Evolutionary conservation across 2,113 vertebrate genomes (phyloP).

Genomic region (Megaceryle torquata): DNA sequence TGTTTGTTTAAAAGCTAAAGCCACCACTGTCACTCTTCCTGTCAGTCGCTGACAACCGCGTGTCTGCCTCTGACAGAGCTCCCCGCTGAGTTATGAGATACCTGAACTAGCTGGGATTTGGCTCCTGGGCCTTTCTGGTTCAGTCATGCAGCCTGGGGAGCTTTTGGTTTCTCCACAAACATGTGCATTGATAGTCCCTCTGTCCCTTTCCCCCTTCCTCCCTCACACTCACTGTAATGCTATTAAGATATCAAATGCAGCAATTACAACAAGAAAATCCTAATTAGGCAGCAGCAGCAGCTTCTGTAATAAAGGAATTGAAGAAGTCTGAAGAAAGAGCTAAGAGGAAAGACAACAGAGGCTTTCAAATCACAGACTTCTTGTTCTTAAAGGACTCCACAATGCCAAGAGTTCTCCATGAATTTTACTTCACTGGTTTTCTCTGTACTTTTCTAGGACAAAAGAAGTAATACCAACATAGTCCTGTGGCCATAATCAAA

Average conservation of each 20-base stretch:
- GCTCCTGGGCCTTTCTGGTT: background rate
- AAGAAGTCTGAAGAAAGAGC: constrained; percentile 60
- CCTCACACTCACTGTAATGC: background rate
- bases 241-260: constrained; percentile 77
- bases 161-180: background rate
- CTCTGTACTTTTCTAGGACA: constrained; percentile 46
- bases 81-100: background rate
- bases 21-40: background rate
- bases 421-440: constrained; percentile 21
- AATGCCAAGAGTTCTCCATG: background rate
- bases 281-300: constrained; percentile 72
- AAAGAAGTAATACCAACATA: constrained; percentile 42
- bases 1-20: background rate
- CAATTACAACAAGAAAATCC: constrained; percentile 72
- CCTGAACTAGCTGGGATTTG: background rate
- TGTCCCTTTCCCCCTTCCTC: constrained; percentile 50
- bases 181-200: constrained; percentile 33
- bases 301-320: constrained; percentile 56
- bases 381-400: constrained; percentile 61
- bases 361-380: constrained; percentile 39
- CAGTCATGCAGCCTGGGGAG: background rate
- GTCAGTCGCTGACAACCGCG: background rate
- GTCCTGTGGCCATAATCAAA: constrained; percentile 73
- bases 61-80: background rate
- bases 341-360: constrained; percentile 14